Percentiles rank a stretch among this genome's conserved stretches.
phyloP scores from a whole-genome alignment of 2,888 invertebrate species.

The Tipula unca region DNA sequence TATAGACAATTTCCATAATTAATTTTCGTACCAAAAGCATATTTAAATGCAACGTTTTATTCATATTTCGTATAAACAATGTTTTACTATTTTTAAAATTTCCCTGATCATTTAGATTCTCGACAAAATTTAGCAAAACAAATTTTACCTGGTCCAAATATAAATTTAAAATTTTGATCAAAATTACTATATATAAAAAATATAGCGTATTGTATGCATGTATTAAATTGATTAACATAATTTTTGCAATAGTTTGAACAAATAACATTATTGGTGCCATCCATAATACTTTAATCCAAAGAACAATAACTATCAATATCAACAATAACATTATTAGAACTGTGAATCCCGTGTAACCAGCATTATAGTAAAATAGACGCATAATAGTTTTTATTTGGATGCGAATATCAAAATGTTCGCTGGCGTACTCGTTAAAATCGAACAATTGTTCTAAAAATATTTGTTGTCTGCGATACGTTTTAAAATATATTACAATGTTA shows the following conservation, averaged over 20 bases:
- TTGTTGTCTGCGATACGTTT: not conserved
- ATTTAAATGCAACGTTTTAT: not conserved
- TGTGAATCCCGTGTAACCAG: no score
- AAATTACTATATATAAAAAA: not conserved
- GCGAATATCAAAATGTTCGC: not conserved
- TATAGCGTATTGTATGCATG: not conserved
- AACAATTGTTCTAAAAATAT: not conserved
- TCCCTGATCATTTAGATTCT: not conserved
- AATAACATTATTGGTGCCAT: no score
- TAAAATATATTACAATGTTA: not conserved
- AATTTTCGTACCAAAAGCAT: not conserved
- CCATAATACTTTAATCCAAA: no score
- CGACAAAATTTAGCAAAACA: not conserved
- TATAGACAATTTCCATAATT: not conserved
- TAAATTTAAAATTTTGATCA: not conserved
- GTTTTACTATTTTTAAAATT: not conserved
- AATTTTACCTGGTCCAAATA: not conserved
- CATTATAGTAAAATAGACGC: not conserved
- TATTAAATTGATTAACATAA: not conserved
- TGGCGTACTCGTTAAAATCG: not conserved
- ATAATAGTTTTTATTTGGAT: not conserved
- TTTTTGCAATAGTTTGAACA: not conserved
- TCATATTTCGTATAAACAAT: not conserved
- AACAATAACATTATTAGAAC: no score
- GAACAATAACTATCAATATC: no score